Percentiles rank a stretch among this genome's conserved stretches.
phyloP scores from a whole-genome alignment of 1,140 invertebrate genomes.

The Heterodera schachtii region DNA sequence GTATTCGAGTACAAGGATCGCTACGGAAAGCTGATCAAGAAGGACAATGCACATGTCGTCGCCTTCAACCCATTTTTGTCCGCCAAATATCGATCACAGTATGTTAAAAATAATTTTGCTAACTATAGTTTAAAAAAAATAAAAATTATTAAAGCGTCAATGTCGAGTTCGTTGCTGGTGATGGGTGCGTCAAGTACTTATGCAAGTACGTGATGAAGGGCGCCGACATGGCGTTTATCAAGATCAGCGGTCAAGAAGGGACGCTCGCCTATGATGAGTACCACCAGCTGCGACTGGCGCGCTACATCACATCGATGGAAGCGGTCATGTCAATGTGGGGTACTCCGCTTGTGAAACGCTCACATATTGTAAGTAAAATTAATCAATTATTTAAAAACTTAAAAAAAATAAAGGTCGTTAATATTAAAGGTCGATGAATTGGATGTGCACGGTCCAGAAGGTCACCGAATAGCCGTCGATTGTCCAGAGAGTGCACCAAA shows the following conservation, averaged over 20 bases:
- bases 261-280: not conserved
- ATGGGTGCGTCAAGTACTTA: not conserved
- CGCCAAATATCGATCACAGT: not conserved
- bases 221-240: not conserved
- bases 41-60: not conserved
- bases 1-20: not conserved
- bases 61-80: not conserved
- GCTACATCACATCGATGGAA: slow-evolving; percentile 8
- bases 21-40: not conserved
- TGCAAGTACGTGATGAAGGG: not conserved
- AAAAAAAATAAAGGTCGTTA: too few relatives aligned
- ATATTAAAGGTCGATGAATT: not conserved
- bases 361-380: too few relatives aligned
- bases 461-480: not conserved
- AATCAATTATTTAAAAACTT: too few relatives aligned
- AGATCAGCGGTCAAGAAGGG: not conserved
- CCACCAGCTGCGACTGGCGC: not conserved
- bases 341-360: not conserved
- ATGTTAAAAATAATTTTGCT: too few relatives aligned
- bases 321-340: slow-evolving; percentile 4
- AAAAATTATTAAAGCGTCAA: too few relatives aligned
- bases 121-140: too few relatives aligned
- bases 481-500: too few relatives aligned
- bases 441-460: not conserved
- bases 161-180: slow-evolving; percentile 4